Base-by-base conservation (phyloP, 2,113 vertebrate genomes). In the Erythrolamprus reginae region DNA sequence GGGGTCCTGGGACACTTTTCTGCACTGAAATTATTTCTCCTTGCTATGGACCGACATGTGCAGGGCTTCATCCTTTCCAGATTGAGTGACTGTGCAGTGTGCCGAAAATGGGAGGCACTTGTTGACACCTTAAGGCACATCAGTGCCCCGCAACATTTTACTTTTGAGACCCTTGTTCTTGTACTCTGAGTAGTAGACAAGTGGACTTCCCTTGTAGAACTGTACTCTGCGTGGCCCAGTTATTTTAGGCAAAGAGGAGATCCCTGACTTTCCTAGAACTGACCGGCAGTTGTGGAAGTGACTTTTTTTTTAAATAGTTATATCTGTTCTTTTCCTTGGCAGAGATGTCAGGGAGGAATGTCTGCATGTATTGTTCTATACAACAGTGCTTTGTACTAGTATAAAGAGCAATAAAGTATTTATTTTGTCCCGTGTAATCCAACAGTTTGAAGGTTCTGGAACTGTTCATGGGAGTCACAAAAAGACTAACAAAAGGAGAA, bases 371-470 rank as follows among this genome's bases (percentile, higher is more conserved):
- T 88, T 15, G 21, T 33, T 15, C 45, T 13, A 23, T 48, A 3
- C 55, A 21, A 12, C 45, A 61, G 50, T 51, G 47, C 77, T 61
- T 61, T 84, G 47, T 51, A 51, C 85, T 33, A 61, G 8, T 87
- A 47, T 77, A 87, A 42, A 38, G 45, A 88, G n/a, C 3, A 88
- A 88, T 91, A 88, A 91, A 91, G 48, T 55, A 82, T 90, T 90
- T 86, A 90, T 87, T 88, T 88, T 82, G 47, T 24, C 50, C 70
- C 17, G 82, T 61, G 12, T 83, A 86, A 45, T 53, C 42, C 13
- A 77, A 65, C 51, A 38, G 5, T 38, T 48, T 17, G 47, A 88
- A 88, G 52, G 21, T 19, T 58, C 47, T 12, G 17, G n/a, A 83
- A 83, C 33, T 23, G 12, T 86, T 28, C 9, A 3, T 83, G 2